Evolutionary conservation across 2,797 vertebrate genomes (phyloP), one percentile per base, ranked within the genome.

Genomic region (Myiotriccus ornatus): DNA sequence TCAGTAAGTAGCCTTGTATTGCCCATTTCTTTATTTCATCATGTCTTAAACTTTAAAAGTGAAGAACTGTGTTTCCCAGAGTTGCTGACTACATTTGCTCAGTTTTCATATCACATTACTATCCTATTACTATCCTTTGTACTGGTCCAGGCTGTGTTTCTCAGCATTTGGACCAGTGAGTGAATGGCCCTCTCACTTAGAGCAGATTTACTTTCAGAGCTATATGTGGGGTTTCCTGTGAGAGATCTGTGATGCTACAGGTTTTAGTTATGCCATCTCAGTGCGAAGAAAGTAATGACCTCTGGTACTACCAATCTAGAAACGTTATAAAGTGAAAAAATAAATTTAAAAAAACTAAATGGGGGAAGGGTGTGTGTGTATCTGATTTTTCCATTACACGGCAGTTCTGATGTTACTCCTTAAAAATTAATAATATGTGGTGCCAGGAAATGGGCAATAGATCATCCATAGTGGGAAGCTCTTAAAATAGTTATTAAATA

Each of bases 1-100:
- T 99, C 99, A 44, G 99, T 99, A 98, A 98, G 99, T 97, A 76
- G 69, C 43, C 6, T 50, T 46, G 1, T 23, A 47, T 90, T 64
- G 87, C 50, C 50, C 20, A 23, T 37, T 62, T 89, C 24, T 89
- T 79, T 76, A 14, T 81, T 86, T 80, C 41, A 35, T 59, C 8
- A 0, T 68, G 37, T 75, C 71, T 60, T 87, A 15, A 79, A 49
- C 10, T 5, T 84, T 60, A 59, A 77, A 91, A 75, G 17, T 2
- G 1, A 53, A 47, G 28, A 75, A 82, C 21, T 49, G 49, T 46
- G 8, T 90, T 73, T 82, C 56, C 50, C 35, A 60, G 57, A 89
- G 52, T n/a, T 71, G 32, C 62, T 92, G 80, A 67, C 21, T 17
- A 44, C n/a, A 35, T 87, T 14, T 84, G 37, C 14, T 8, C 32